A percentile compares a stretch with the other conserved stretches of the same genome.
phyloP scores from a whole-genome alignment of 2,113 vertebrate species.

The Ptyas mucosa region DNA sequence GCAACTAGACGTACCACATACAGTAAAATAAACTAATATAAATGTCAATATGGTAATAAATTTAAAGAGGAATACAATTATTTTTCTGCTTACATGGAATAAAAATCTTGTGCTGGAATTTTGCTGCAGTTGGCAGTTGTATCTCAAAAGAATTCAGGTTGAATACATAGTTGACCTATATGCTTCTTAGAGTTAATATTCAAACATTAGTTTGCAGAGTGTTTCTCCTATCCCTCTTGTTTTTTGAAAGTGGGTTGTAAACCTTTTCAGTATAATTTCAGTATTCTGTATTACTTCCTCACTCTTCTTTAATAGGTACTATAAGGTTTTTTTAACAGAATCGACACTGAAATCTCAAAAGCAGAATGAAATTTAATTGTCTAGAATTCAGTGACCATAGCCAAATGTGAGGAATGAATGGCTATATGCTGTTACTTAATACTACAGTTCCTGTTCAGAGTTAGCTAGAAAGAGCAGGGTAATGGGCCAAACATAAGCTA shows the following conservation, averaged over 20 bases:
- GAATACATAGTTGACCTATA: conserved; percentile 20
- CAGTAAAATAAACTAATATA: conserved; percentile 49
- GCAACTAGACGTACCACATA: conserved; percentile 23
- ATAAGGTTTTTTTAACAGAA: neutral
- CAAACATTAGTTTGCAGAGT: conserved; percentile 6
- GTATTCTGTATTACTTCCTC: neutral
- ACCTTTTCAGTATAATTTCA: neutral
- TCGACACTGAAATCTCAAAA: neutral
- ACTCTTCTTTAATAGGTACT: neutral
- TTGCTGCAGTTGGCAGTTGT: conserved; percentile 39
- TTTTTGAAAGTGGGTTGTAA: neutral
- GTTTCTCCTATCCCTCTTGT: neutral
- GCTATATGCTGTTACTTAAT: conserved; percentile 8
- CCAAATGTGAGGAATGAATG: neutral
- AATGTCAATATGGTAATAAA: conserved; percentile 47
- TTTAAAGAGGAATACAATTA: conserved; percentile 47
- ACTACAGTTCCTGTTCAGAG: neutral
- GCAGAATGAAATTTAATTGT: neutral
- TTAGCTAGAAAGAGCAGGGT: neutral
- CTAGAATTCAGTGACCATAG: conserved; percentile 18
- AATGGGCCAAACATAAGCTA: neutral
- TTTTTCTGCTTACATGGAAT: conserved; percentile 46
- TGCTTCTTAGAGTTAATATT: neutral
- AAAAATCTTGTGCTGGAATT: conserved; percentile 58
- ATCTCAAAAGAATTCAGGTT: conserved; percentile 30